Conservation (phyloP, 2,797 vertebrate species). For the Sebastes flavidus region DNA sequence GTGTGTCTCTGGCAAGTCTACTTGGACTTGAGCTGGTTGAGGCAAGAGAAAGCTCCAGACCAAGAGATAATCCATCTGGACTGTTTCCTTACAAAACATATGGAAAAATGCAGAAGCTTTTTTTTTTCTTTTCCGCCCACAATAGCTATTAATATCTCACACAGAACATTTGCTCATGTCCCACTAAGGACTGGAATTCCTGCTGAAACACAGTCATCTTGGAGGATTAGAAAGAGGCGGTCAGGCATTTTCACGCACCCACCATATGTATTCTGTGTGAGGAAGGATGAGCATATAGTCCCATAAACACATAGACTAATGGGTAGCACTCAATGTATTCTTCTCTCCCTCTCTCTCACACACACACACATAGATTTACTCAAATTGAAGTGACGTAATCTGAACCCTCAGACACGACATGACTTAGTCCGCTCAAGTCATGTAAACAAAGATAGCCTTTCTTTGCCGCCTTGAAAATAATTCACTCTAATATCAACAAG, state of each 20-base stretch:
- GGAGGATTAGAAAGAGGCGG: conserved; percentile 55
- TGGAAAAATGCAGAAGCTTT: conserved; percentile 77
- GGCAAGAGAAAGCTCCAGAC: conserved; percentile 60
- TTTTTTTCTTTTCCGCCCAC: conserved; percentile 72
- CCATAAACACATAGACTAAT: conserved; percentile 52
- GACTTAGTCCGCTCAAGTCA: conserved; percentile 47
- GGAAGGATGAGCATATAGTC: conserved; percentile 32
- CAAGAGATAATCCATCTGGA: conserved; percentile 82
- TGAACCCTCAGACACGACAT: conserved; percentile 46
- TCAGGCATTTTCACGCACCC: conserved; percentile 58
- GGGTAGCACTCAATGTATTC: conserved; percentile 22
- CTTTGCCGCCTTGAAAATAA: conserved; percentile 48
- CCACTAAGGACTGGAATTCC: conserved; percentile 77
- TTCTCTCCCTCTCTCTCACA: not conserved
- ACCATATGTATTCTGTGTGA: conserved; percentile 42
- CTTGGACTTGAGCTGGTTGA: conserved; percentile 65
- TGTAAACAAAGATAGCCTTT: conserved; percentile 54
- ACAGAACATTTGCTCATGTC: conserved; percentile 73
- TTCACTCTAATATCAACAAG: conserved; percentile 56
- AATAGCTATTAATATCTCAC: conserved; percentile 79
- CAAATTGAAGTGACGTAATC: conserved; percentile 59
- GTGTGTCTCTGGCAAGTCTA: conserved; percentile 58
- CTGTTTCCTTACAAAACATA: conserved; percentile 82
- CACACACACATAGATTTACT: conserved; percentile 32
- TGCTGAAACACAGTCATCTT: conserved; percentile 67